Evolutionary conservation across 2,113 vertebrate genomes (phyloP).

Genomic region (Lasiurus cinereus): DNA sequence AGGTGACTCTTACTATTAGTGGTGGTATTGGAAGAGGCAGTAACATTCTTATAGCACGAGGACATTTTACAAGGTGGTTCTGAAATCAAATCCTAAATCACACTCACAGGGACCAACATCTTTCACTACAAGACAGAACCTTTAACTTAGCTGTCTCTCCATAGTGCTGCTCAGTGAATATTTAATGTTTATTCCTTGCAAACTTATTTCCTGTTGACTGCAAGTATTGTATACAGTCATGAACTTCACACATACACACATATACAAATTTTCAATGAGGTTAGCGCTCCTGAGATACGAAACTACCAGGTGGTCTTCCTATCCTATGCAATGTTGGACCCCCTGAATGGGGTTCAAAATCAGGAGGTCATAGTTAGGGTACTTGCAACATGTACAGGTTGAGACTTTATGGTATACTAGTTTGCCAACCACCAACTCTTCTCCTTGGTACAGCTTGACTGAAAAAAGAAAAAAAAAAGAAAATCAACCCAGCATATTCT

Average conservation of each 20-base stretch:
- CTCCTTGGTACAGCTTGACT: not conserved
- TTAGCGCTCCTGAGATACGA: not conserved
- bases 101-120: not conserved
- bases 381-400: not conserved
- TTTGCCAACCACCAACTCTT: not conserved
- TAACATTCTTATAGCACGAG: not conserved
- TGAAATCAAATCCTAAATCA: constrained; percentile 38
- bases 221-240: not conserved
- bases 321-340: rapidly evolving
- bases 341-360: not conserved
- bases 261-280: not conserved
- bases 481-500: not conserved
- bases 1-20: not conserved
- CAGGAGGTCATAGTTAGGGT: not conserved
- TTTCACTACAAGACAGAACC: not conserved
- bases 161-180: not conserved
- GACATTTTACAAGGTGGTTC: not conserved
- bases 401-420: not conserved
- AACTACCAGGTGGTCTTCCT: not conserved
- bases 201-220: constrained; percentile 17
- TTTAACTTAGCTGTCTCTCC: not conserved
- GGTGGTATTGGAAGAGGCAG: not conserved
- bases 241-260: constrained; percentile 36
- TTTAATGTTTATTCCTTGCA: constrained; percentile 42
- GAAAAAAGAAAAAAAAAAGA: not conserved